Conservation (phyloP, 2,113 vertebrate species). For the Siniperca knerii region DNA sequence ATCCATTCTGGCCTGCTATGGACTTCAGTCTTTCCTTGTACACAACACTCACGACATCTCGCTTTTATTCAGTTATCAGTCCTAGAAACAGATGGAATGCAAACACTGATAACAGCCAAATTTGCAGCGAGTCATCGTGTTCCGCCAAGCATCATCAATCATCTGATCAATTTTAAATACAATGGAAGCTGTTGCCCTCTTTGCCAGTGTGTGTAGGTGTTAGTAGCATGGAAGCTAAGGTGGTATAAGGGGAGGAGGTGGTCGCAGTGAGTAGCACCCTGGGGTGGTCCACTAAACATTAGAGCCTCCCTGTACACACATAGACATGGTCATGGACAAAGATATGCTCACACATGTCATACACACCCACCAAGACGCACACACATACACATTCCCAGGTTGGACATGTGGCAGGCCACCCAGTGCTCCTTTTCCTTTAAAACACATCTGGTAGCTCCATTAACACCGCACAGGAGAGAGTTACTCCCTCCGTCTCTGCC, state of each 20-base stretch:
- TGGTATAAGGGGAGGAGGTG: background rate
- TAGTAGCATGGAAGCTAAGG: background rate
- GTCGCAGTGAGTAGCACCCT: constrained; percentile 13
- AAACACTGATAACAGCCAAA: constrained; percentile 48
- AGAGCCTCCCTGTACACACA: constrained; percentile 50
- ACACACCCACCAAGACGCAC: background rate
- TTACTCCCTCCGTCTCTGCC: constrained; percentile 33
- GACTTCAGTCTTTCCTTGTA: constrained; percentile 16
- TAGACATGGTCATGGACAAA: constrained; percentile 36
- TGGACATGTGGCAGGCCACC: constrained; percentile 67
- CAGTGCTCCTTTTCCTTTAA: constrained; percentile 53
- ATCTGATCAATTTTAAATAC: constrained; percentile 5
- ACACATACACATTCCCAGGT: constrained; percentile 25
- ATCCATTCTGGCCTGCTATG: constrained; percentile 22
- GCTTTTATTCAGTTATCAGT: constrained; percentile 44
- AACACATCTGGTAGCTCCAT: constrained; percentile 73
- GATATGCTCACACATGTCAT: constrained; percentile 21
- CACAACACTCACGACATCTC: constrained; percentile 21
- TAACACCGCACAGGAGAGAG: constrained; percentile 47
- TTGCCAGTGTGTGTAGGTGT: constrained; percentile 29
- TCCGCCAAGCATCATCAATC: constrained; percentile 38
- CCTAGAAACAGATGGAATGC: constrained; percentile 46
- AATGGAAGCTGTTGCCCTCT: constrained; percentile 24
- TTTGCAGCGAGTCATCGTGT: constrained; percentile 32
- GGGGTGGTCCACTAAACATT: constrained; percentile 55